Percentiles rank a stretch among this genome's conserved stretches.
Conservation (phyloP, 2,888 invertebrate genomes). For the Scaeva pyrastri region DNA sequence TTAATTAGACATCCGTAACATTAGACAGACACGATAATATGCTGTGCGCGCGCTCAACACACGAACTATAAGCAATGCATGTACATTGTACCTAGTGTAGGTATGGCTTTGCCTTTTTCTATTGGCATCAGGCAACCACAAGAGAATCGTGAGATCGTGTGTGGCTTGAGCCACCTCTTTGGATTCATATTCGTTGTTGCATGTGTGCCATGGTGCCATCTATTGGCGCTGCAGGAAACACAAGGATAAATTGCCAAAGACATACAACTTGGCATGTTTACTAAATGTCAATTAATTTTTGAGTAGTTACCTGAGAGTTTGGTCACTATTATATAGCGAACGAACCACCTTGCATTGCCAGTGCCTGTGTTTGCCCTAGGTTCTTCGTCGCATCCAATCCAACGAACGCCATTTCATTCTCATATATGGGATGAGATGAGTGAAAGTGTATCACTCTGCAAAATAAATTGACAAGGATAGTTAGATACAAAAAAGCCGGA, state of each 20-base stretch:
- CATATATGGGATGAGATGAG: constrained; percentile 41
- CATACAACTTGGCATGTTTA: constrained; percentile 76
- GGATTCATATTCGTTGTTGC: constrained; percentile 66
- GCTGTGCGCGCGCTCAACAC: constrained; percentile 55
- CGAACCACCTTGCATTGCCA: not conserved
- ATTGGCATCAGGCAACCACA: not conserved
- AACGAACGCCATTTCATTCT: constrained; percentile 42
- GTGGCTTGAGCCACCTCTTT: constrained; percentile 55
- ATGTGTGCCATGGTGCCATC: constrained; percentile 66
- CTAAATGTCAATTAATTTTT: constrained; percentile 76
- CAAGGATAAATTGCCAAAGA: constrained; percentile 75
- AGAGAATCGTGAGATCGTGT: constrained; percentile 74
- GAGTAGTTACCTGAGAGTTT: constrained; percentile 69
- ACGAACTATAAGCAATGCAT: constrained; percentile 21
- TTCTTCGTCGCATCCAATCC: not conserved
- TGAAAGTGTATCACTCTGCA: constrained; percentile 71
- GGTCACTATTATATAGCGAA: constrained; percentile 15
- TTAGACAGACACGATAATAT: constrained; percentile 66
- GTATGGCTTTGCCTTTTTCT: not conserved
- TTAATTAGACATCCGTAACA: constrained; percentile 73
- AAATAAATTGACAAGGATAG: constrained; percentile 63
- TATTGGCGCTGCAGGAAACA: constrained; percentile 63
- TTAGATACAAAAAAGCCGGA: not conserved
- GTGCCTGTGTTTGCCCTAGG: not conserved
- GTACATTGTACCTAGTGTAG: not conserved